Evolutionary conservation across 2,113 vertebrate genomes (phyloP).

Genomic region (Pelmatolapia mariae): DNA sequence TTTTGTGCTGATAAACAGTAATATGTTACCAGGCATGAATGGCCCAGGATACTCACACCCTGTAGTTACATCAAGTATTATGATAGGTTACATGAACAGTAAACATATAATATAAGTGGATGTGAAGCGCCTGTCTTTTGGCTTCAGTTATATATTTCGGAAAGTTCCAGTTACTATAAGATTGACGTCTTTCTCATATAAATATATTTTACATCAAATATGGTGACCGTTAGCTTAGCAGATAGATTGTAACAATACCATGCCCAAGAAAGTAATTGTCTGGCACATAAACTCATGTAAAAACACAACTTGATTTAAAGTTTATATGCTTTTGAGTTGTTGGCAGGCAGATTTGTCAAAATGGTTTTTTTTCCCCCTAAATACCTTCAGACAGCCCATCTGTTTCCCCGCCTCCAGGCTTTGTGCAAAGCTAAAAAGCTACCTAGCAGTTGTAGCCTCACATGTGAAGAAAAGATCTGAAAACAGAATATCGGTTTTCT

Average conservation of each 20-base stretch:
- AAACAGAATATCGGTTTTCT: neutral
- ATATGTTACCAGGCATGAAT: neutral
- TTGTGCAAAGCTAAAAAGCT: neutral
- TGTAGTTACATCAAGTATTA: neutral
- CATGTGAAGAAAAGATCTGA: neutral
- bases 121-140: neutral
- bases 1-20: neutral
- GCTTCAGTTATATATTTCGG: neutral
- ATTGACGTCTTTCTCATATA: neutral
- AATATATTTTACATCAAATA: neutral
- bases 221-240: neutral
- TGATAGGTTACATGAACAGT: neutral
- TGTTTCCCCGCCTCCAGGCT: neutral
- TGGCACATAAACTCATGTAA: neutral
- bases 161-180: neutral
- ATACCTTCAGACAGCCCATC: neutral
- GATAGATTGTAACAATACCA: neutral
- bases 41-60: neutral
- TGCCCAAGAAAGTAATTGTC: neutral
- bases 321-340: neutral
- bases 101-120: neutral
- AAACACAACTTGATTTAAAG: neutral
- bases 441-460: neutral
- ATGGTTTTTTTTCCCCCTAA: accelerated
- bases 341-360: neutral